phyloP scores from a whole-genome alignment of 2,113 vertebrate species.

The Eurystomus gularis region DNA sequence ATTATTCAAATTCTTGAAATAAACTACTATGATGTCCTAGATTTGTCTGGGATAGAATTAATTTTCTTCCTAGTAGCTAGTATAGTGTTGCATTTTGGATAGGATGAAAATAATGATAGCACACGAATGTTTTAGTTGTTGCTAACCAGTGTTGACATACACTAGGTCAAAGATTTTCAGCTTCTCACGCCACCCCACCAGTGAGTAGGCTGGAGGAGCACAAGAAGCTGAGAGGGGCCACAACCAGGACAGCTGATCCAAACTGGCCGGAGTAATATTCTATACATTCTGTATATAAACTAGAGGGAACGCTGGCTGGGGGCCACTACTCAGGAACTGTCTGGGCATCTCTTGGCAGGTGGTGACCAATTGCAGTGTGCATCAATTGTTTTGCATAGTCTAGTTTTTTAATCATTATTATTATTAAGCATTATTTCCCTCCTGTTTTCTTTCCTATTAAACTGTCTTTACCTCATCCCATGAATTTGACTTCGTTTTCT shows the following conservation, averaged over 20 bases:
- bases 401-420: not conserved
- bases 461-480: not conserved
- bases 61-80: not conserved
- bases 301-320: not conserved
- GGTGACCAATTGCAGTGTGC: not conserved
- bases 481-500: not conserved
- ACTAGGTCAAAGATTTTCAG: not conserved
- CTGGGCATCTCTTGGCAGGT: not conserved
- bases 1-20: not conserved
- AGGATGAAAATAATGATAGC: not conserved
- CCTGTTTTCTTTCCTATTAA: not conserved
- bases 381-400: not conserved
- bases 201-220: not conserved
- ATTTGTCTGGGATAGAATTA: not conserved
- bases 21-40: not conserved
- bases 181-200: not conserved
- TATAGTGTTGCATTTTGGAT: not conserved
- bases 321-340: not conserved
- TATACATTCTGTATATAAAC: not conserved
- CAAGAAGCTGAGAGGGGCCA: not conserved
- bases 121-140: not conserved
- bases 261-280: not conserved
- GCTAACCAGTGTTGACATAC: not conserved
- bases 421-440: not conserved
- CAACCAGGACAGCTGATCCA: not conserved